Conservation (phyloP, 2,797 vertebrate genomes). For the Salmo trutta region DNA sequence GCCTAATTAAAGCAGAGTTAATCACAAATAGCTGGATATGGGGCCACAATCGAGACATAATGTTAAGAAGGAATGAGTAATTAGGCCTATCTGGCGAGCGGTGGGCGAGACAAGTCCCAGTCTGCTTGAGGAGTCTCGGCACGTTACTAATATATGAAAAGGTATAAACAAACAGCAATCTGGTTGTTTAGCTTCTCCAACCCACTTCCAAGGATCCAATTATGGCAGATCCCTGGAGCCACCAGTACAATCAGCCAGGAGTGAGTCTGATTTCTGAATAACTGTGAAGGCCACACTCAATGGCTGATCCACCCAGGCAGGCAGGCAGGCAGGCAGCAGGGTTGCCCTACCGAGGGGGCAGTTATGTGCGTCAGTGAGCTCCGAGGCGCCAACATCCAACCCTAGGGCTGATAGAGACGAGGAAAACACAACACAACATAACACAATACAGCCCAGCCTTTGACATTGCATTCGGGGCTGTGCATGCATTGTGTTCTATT, state of each 20-base stretch:
- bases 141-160: slow-evolving; percentile 87
- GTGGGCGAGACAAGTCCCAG: slow-evolving; percentile 78
- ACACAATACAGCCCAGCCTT: slow-evolving; percentile 38
- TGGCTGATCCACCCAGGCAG: slow-evolving; percentile 69
- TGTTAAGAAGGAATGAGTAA: slow-evolving; percentile 87
- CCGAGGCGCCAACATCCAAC: slow-evolving; percentile 42
- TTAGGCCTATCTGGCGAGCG: slow-evolving; percentile 73
- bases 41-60: slow-evolving; percentile 83
- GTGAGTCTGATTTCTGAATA: slow-evolving; percentile 81
- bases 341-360: slow-evolving; percentile 60
- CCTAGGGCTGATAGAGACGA: slow-evolving; percentile 38
- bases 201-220: slow-evolving; percentile 88
- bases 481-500: slow-evolving; percentile 52
- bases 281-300: slow-evolving; percentile 78
- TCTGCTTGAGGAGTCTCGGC: slow-evolving; percentile 82
- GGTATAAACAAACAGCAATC: slow-evolving; percentile 89
- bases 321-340: slow-evolving; percentile 31
- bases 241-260: slow-evolving; percentile 81
- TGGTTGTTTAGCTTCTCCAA: slow-evolving; percentile 87
- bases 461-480: slow-evolving; percentile 40
- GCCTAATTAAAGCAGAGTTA: slow-evolving; percentile 84
- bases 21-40: slow-evolving; percentile 81
- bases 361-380: slow-evolving; percentile 65
- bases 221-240: slow-evolving; percentile 86
- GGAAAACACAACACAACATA: slow-evolving; percentile 3